These are phyloP conservation scores for Cotesia congregata DNA, from an alignment of 2,888 invertebrate species.

Conservation along the genomic window DNA sequence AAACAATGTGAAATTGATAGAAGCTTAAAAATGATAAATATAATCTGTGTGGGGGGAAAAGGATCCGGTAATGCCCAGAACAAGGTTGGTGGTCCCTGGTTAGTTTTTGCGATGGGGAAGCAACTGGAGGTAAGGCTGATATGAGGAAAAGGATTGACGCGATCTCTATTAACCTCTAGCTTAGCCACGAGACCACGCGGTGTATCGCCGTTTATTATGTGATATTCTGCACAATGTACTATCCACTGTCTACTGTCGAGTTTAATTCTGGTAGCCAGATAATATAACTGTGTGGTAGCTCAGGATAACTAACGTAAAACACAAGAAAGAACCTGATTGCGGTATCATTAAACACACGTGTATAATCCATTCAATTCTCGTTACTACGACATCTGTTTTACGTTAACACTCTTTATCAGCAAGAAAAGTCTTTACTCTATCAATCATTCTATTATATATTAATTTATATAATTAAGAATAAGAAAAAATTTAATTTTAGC, in stretches of 20 bases:
- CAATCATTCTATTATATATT: neutral
- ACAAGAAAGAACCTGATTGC: slow-evolving; percentile 37
- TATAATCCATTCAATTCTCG: slow-evolving; percentile 10
- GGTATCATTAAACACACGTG: slow-evolving; percentile 44
- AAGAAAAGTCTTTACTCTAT: neutral
- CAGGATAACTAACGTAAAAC: neutral
- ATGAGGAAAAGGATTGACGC: slow-evolving; percentile 53
- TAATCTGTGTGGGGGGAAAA: neutral
- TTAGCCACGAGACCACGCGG: slow-evolving; percentile 39
- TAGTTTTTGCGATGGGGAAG: neutral
- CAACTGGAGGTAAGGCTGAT: neutral
- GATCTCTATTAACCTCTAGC: slow-evolving; percentile 64
- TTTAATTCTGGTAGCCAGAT: slow-evolving; percentile 47
- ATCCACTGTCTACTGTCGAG: slow-evolving; percentile 35
- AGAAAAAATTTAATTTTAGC: neutral
- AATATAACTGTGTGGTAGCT: neutral
- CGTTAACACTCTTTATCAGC: neutral
- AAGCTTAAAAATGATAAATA: neutral
- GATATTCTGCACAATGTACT: slow-evolving; percentile 37
- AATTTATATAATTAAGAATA: neutral
- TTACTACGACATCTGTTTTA: slow-evolving; percentile 6
- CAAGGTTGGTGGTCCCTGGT: neutral
- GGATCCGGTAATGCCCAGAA: neutral
- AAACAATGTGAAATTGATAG: neutral
- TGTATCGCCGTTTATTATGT: slow-evolving; percentile 42